phyloP scores from a whole-genome alignment of 2,113 vertebrate genomes.

The Odocoileus virginianus region DNA sequence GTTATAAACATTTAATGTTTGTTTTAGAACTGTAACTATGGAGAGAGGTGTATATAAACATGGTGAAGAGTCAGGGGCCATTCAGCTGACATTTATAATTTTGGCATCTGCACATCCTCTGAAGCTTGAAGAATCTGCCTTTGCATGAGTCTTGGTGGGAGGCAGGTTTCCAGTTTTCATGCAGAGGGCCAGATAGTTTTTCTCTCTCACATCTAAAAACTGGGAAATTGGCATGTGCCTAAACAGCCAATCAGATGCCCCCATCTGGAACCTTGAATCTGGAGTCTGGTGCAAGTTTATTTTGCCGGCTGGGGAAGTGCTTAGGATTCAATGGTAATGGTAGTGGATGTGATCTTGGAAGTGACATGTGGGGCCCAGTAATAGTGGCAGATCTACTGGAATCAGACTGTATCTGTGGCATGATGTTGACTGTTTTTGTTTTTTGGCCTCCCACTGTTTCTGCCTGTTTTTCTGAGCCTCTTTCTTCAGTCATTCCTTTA shows the following conservation, averaged over 20 bases:
- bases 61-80: background rate
- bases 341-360: background rate
- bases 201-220: background rate
- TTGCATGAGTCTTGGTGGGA: background rate
- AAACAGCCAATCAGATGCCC: background rate
- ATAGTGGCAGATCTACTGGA: background rate
- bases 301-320: background rate
- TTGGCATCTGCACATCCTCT: background rate
- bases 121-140: background rate
- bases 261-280: background rate
- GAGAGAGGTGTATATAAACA: background rate
- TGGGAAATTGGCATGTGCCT: background rate
- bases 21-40: background rate
- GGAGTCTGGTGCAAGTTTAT: background rate
- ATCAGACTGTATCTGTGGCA: background rate
- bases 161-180: background rate
- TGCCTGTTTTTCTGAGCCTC: background rate
- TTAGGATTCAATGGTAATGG: background rate
- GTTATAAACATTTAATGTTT: background rate
- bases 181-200: background rate
- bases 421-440: background rate
- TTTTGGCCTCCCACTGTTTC: background rate
- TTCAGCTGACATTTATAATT: background rate
- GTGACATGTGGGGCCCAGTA: accelerated
- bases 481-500: background rate